A percentile compares a stretch with the other conserved stretches of the same genome.
Conservation (phyloP, 1,140 invertebrate genomes). For the Venturia canescens region DNA sequence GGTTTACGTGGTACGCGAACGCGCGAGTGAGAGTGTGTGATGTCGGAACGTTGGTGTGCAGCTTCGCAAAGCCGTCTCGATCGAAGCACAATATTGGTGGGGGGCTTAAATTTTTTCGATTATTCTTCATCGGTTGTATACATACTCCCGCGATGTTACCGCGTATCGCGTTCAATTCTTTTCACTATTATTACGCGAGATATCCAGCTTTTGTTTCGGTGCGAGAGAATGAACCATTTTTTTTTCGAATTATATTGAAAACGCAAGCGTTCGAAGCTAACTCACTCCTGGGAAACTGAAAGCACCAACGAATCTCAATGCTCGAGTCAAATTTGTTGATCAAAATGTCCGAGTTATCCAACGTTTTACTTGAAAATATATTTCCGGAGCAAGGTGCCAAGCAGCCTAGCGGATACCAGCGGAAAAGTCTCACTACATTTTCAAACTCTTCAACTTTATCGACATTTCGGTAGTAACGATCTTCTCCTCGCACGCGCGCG, state of each 20-base stretch:
- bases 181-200: conserved; percentile 7
- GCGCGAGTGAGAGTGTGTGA: background rate
- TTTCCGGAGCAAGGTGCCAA: too few relatives aligned
- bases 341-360: background rate
- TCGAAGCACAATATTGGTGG: conserved; percentile 31
- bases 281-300: background rate
- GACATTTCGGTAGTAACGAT: too few relatives aligned
- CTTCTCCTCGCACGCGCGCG: too few relatives aligned
- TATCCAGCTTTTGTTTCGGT: conserved; percentile 1
- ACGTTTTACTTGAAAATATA: too few relatives aligned
- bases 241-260: background rate
- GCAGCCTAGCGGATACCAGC: too few relatives aligned
- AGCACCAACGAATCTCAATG: background rate
- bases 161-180: conserved; percentile 5
- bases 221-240: background rate
- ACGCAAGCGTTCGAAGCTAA: background rate
- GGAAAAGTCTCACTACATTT: too few relatives aligned
- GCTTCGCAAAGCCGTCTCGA: conserved; percentile 6
- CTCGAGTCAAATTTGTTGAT: background rate
- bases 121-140: background rate
- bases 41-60: background rate
- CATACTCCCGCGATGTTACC: background rate
- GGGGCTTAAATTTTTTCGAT: conserved; percentile 24
- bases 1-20: background rate
- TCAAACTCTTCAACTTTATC: too few relatives aligned